A percentile compares a stretch with the other conserved stretches of the same genome.
phyloP scores from a whole-genome alignment of 2,113 vertebrate genomes.

The Callorhinus ursinus region DNA sequence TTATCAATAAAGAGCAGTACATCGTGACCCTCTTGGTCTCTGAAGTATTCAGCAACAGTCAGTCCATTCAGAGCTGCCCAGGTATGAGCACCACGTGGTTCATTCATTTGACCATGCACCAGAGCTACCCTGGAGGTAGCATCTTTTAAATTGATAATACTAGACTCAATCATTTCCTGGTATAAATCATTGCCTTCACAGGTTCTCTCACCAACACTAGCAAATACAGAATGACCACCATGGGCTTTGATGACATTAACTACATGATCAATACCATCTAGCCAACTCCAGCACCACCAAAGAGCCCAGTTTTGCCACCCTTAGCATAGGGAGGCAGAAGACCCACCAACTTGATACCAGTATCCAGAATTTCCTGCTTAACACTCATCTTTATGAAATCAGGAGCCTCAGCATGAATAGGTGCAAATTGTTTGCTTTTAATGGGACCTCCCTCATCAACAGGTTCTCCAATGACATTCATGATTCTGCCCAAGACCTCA shows the following conservation, averaged over 20 bases:
- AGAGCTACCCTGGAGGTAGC: slow-evolving; percentile 97
- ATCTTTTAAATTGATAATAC: slow-evolving; percentile 98
- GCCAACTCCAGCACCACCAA: slow-evolving; percentile 96
- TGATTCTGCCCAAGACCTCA: slow-evolving; percentile 96
- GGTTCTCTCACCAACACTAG: slow-evolving; percentile 96
- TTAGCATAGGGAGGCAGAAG: slow-evolving; percentile 97
- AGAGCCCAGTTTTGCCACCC: slow-evolving; percentile 97
- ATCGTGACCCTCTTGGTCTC: slow-evolving; percentile 98
- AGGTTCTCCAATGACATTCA: slow-evolving; percentile 98
- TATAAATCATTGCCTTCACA: slow-evolving; percentile 98
- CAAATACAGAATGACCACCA: slow-evolving; percentile 97
- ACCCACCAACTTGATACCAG: slow-evolving; percentile 97
- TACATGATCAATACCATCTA: slow-evolving; percentile 99
- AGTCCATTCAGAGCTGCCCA: slow-evolving; percentile 95
- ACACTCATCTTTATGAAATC: slow-evolving; percentile 98
- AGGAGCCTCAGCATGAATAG: slow-evolving; percentile 98
- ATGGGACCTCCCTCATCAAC: slow-evolving; percentile 98
- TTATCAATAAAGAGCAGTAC: slow-evolving; percentile 99
- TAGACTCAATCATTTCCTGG: slow-evolving; percentile 99
- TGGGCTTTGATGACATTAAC: slow-evolving; percentile 97
- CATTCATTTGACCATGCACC: slow-evolving; percentile 99
- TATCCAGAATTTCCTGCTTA: slow-evolving; percentile 98
- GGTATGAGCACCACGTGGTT: slow-evolving; percentile 96
- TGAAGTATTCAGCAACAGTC: slow-evolving; percentile 97
- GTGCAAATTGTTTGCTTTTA: slow-evolving; percentile 94